Conservation (phyloP, 2,888 invertebrate genomes). For the Eugnorisma glareosa region DNA sequence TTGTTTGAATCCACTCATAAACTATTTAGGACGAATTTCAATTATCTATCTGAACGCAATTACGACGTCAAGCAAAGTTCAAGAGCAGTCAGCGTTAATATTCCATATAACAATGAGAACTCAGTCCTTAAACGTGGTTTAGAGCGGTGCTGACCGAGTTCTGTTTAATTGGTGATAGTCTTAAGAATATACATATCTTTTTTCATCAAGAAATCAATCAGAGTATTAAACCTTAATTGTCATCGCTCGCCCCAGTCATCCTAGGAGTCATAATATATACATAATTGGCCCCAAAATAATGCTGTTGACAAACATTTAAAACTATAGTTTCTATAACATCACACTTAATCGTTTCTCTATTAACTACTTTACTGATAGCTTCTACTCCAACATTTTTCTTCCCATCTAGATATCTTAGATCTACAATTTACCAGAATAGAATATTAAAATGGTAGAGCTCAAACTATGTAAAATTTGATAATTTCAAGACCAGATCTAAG, state of each 20-base stretch:
- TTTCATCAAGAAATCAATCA: background rate
- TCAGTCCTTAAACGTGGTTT: background rate
- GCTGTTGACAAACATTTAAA: constrained; percentile 62
- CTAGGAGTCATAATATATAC: constrained; percentile 80
- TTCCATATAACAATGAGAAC: background rate
- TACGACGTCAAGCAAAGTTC: background rate
- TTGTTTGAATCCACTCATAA: background rate
- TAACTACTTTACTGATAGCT: constrained; percentile 43
- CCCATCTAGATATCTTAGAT: constrained; percentile 30
- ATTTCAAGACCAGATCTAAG: constrained; percentile 29
- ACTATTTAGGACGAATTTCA: background rate
- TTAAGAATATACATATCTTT: background rate
- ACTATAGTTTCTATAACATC: constrained; percentile 64
- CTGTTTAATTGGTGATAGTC: background rate
- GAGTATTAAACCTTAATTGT: background rate
- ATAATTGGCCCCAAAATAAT: constrained; percentile 86
- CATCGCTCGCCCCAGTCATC: constrained; percentile 68
- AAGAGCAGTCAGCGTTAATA: background rate
- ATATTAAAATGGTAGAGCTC: constrained; percentile 35
- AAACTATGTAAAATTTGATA: constrained; percentile 28
- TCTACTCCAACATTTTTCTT: constrained; percentile 22
- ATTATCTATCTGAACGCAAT: background rate
- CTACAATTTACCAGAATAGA: constrained; percentile 19
- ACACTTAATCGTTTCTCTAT: constrained; percentile 63
- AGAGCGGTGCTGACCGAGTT: background rate